Evolutionary conservation across 1,140 invertebrate species (phyloP), one percentile per base, ranked within the genome.

Genomic region (Drosophila sp.): DNA sequence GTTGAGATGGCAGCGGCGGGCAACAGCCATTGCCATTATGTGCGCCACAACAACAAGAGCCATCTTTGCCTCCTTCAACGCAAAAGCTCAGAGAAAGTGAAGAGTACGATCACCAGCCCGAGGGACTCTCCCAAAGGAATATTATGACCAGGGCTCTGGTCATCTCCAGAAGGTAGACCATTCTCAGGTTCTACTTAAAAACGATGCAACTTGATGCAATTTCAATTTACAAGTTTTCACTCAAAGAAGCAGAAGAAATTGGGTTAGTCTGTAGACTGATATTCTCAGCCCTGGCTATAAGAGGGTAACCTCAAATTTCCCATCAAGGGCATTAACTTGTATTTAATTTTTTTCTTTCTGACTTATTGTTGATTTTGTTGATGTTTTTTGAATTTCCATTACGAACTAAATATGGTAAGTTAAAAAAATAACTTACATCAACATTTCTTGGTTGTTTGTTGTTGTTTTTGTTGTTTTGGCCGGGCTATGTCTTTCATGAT

Each of bases 381-480:
- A 4, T 50, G 6, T 50, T 44, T 44, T 44, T 50, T 23, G n/a
- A 50, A 27, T 50, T 50, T 50, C 8, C 44, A 84, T 80, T 89
- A 89, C 77, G 77, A 89, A 68, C 84, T 89, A 89, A 89, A 89
- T 89, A 89, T 89, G 84, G 84, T 84, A 84, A 76, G 81, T 66
- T 50, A 10, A 50, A 50, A 50, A 80, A 87, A 87, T 89, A 87
- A 89, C 89, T 89, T 89, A 89, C 80, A 89, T 89, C 68, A 89
- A 72, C 67, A 77, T 77, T 89, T 78, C 63, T 70, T 70, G 79
- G 60, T 74, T 62, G 44, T 72, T 80, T 83, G 69, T 87, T 87
- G 69, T 87, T 86, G 64, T 79, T 68, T 57, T 78, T 86, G 66
- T 58, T 69, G 65, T 47, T 70, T 62, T 58, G 50, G 58, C 32